phyloP scores from a whole-genome alignment of 2,888 invertebrate species.

The Chrysolina haemoptera region DNA sequence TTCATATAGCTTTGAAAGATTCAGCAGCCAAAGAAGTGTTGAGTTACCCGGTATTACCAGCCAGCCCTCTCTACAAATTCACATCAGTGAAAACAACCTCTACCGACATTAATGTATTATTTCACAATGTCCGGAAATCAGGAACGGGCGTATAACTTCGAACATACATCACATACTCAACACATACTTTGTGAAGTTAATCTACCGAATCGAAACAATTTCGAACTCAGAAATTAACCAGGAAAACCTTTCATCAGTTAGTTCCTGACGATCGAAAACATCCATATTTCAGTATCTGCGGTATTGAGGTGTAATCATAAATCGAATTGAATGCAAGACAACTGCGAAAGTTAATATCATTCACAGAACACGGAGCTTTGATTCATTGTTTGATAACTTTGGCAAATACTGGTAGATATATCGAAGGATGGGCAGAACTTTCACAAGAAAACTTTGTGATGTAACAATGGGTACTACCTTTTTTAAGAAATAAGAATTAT shows the following conservation, averaged over 20 bases:
- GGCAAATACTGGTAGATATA: too few species aligned
- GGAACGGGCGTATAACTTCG: conserved; percentile 28
- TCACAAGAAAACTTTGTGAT: too few species aligned
- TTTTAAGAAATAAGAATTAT: too few species aligned
- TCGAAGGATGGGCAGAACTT: too few species aligned
- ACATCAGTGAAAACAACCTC: conserved; percentile 15
- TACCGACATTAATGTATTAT: conserved; percentile 28
- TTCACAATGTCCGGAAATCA: conserved; percentile 26
- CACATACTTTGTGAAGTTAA: conserved; percentile 36
- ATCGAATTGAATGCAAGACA: not conserved
- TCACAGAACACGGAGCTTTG: too few species aligned
- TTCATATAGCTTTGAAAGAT: too few species aligned
- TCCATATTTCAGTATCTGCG: not conserved
- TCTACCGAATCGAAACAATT: conserved; percentile 30
- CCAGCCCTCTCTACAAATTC: not conserved
- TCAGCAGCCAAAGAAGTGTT: too few species aligned
- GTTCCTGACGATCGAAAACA: not conserved
- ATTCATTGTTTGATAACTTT: too few species aligned
- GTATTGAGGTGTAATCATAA: not conserved
- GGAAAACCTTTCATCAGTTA: conserved; percentile 22
- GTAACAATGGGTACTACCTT: too few species aligned
- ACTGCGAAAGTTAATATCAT: too few species aligned
- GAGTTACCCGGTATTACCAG: too few species aligned
- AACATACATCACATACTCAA: conserved; percentile 35
- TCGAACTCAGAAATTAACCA: conserved; percentile 20